Percentiles rank a stretch among this genome's conserved stretches.
phyloP scores from a whole-genome alignment of 2,888 invertebrate species.

The Xestobium rufovillosum region DNA sequence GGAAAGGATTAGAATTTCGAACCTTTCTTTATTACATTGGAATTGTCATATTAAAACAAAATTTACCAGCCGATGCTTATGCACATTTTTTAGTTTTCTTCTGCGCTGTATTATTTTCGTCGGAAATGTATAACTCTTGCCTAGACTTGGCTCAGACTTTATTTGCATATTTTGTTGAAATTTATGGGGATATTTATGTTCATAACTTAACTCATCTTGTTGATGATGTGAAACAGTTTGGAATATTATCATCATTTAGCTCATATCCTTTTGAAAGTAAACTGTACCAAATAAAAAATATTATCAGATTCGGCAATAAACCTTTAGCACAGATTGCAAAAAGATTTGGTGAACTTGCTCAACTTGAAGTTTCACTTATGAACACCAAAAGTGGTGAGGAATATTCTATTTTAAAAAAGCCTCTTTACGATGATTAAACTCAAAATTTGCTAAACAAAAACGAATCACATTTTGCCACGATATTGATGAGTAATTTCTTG shows the following conservation, averaged over 20 bases:
- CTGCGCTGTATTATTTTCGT: no score
- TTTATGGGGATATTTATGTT: slow-evolving; percentile 30
- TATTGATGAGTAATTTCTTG: not conserved
- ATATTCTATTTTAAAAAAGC: slow-evolving; percentile 5
- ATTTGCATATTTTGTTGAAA: slow-evolving; percentile 31
- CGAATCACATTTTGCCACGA: no score
- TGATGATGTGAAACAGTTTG: slow-evolving; percentile 27
- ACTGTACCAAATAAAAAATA: slow-evolving; percentile 1
- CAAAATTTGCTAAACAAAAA: no score
- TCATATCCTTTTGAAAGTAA: slow-evolving; percentile 3
- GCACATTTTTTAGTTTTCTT: slow-evolving; percentile 13
- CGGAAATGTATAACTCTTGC: no score
- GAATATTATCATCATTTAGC: slow-evolving; percentile 27
- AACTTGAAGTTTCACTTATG: not conserved
- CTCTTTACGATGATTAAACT: not conserved
- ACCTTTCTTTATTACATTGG: slow-evolving; percentile 9
- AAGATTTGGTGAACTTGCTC: not conserved
- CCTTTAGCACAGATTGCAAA: slow-evolving; percentile 2
- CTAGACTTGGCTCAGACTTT: no score
- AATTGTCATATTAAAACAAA: slow-evolving; percentile 10
- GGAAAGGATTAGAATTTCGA: slow-evolving; percentile 11
- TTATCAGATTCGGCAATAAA: not conserved
- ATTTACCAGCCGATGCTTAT: slow-evolving; percentile 14
- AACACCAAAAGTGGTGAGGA: not conserved
- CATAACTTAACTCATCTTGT: slow-evolving; percentile 32